Percentiles rank a stretch among this genome's conserved stretches.
Conservation (phyloP, 1,140 invertebrate species). For the Drosophila sp. region DNA sequence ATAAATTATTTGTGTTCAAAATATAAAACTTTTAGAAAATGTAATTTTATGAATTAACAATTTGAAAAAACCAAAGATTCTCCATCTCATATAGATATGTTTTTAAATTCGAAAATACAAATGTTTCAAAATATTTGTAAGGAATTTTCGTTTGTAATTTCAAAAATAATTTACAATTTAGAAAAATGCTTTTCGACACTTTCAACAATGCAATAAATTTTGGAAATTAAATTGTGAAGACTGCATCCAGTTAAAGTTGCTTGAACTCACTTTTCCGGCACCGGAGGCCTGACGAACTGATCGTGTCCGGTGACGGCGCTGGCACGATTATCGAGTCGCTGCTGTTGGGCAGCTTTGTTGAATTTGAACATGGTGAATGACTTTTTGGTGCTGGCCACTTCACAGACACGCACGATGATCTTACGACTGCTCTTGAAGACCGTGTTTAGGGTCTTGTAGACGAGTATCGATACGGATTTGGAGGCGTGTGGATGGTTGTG, state of each 20-base stretch:
- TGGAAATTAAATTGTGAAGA: not conserved
- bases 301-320: conserved; percentile 90
- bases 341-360: conserved; percentile 89
- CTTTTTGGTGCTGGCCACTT: conserved; percentile 84
- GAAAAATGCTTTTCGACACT: not conserved
- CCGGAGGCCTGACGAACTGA: conserved; percentile 89
- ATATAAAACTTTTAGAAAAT: too few species aligned
- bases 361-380: conserved; percentile 89
- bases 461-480: conserved; percentile 82
- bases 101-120: too few species aligned
- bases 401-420: conserved; percentile 84
- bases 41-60: too few species aligned
- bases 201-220: not conserved
- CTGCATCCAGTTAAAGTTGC: not conserved
- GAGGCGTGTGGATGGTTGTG: conserved; percentile 64
- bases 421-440: conserved; percentile 84
- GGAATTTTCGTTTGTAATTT: too few species aligned
- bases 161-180: too few species aligned
- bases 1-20: too few species aligned
- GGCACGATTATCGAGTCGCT: conserved; percentile 87
- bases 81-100: too few species aligned
- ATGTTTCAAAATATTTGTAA: too few species aligned
- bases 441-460: conserved; percentile 84
- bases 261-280: conserved; percentile 85
- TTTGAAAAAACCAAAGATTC: too few species aligned